Percentiles rank a stretch among this genome's conserved stretches.
Conservation (phyloP, 2,888 invertebrate genomes). For the Metellina segmentata region DNA sequence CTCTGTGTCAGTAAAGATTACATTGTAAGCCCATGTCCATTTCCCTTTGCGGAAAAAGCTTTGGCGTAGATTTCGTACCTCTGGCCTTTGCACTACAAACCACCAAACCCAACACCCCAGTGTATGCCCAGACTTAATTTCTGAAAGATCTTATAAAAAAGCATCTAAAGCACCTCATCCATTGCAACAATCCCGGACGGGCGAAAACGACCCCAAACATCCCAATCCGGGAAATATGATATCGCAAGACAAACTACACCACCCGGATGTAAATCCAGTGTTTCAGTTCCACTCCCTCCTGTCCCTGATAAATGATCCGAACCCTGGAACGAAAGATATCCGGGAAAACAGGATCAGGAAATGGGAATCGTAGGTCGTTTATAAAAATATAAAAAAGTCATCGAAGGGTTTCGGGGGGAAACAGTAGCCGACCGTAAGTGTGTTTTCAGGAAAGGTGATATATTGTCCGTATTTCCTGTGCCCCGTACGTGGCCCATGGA, state of each 20-base stretch:
- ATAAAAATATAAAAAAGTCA: neutral
- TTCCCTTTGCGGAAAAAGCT: no score
- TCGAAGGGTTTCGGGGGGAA: neutral
- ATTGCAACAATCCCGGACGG: neutral
- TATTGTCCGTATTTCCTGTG: neutral
- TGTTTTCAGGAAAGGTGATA: neutral
- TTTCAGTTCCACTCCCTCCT: neutral
- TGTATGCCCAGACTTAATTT: no score
- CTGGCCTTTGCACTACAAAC: no score
- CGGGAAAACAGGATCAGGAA: neutral
- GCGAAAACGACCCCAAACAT: neutral
- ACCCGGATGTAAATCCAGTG: neutral
- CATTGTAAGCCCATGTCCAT: no score
- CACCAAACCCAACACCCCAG: no score
- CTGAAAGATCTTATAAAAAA: no score
- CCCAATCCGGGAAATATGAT: neutral
- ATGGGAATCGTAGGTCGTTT: neutral
- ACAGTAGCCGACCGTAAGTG: neutral
- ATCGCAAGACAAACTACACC: neutral
- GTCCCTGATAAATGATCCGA: neutral
- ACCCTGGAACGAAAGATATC: neutral
- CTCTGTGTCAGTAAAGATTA: no score
- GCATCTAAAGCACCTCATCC: neutral
- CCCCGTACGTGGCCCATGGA: neutral
- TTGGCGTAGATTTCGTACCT: no score